Evolutionary conservation across 2,113 vertebrate genomes (phyloP), one percentile per base, ranked within the genome.

Genomic region (Platysternon megacephalum): DNA sequence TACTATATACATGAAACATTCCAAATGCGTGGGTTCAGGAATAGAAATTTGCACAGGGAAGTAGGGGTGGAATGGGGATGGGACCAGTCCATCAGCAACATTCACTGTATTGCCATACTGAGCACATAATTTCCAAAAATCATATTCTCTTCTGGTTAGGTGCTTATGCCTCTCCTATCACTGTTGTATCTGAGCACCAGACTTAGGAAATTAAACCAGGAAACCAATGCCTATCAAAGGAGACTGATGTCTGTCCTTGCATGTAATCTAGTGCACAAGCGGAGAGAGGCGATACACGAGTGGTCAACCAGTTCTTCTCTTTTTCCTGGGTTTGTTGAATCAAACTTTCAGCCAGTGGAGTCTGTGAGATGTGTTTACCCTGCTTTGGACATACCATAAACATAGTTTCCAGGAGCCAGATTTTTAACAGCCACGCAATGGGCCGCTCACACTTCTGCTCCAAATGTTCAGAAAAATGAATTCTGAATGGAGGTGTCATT

Each of bases 21-120:
- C 35, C 65, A 68, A 68, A 11, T 55, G 3, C 29, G 22, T 7
- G 6, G 52, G 26, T 0, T 1, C 0, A 51, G 53, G 28, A n/a
- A 4, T 14, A 8, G 39, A 2, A 12, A 0, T 44, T 44, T 44
- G 35, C 86, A 80, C n/a, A 22, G 39, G 56, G 44, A 39, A 58
- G 5, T 8, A 35, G 35, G 72, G 3, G 2, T 2, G 32, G 52
- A 28, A 49, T 32, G 19, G 8, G 58, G 5, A 5, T 32, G 29
- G 78, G 53, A 24, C 28, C 29, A 52, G 56, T 35, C 39, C 26
- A 56, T 56, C 24, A 56, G 55, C 55, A 56, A 56, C 24, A 56
- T 56, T 56, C 55, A 56, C 24, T 4, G 55, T 56, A 72, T 11
- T 13, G 48, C 53, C n/a, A 39, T 28, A 11, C 9, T 7, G 72